Percentiles rank a stretch among this genome's conserved stretches.
Conservation (phyloP, 2,113 vertebrate genomes). For the Cavia porcellus region DNA sequence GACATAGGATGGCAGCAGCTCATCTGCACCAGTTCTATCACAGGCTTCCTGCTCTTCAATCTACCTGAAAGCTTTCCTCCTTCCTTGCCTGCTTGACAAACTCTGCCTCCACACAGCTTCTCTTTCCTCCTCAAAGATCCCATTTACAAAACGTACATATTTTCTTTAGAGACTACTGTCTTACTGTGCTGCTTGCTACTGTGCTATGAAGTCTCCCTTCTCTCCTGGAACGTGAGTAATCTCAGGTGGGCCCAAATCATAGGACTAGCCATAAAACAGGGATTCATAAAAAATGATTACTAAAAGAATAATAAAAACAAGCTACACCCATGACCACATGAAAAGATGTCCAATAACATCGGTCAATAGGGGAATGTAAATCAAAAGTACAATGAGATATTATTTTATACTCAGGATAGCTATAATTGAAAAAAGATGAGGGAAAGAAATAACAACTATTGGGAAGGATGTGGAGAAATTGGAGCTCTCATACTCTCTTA, state of each 20-base stretch:
- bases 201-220: slow-evolving; percentile 5
- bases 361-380: background rate
- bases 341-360: slow-evolving; percentile 23
- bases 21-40: too few species aligned
- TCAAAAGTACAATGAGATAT: background rate
- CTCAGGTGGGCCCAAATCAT: background rate
- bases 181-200: background rate
- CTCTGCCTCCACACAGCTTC: background rate
- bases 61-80: background rate
- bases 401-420: background rate
- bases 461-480: background rate
- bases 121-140: background rate
- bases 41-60: background rate
- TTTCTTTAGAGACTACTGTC: background rate
- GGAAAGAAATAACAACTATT: background rate
- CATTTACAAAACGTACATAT: background rate
- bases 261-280: background rate
- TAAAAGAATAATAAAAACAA: slow-evolving; percentile 19
- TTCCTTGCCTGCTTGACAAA: slow-evolving; percentile 12
- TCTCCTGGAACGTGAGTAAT: background rate
- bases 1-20: background rate
- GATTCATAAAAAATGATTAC: slow-evolving; percentile 24
- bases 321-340: background rate
- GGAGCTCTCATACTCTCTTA: background rate
- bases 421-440: background rate